Conservation (phyloP, 1,140 invertebrate genomes). For the Microvelia longipes region DNA sequence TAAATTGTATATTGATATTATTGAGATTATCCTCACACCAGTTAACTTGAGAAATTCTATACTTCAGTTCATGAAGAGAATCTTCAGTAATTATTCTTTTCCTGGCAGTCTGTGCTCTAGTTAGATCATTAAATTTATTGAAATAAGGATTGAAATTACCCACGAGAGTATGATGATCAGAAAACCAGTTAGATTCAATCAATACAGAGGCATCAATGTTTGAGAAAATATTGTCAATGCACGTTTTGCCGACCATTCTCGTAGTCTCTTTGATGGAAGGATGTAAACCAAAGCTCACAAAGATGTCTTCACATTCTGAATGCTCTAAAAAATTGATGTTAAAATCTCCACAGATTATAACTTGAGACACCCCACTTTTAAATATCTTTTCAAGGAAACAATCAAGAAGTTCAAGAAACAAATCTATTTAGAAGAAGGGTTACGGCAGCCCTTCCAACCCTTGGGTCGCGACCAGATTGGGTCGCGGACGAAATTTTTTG, state of each 20-base stretch:
- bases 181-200: background rate
- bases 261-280: background rate
- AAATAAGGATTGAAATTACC: background rate
- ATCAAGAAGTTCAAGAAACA: background rate
- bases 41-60: background rate
- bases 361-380: background rate
- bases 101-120: background rate
- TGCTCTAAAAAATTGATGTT: background rate
- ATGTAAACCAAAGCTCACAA: background rate
- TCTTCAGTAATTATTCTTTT: background rate
- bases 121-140: background rate
- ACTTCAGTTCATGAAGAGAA: background rate
- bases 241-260: background rate
- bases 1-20: background rate
- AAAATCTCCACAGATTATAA: background rate
- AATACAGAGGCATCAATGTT: background rate
- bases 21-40: background rate
- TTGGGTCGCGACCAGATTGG: too few relatives aligned
- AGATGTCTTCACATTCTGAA: background rate
- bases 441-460: too few relatives aligned
- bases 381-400: background rate
- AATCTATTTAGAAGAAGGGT: background rate
- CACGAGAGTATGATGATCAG: background rate
- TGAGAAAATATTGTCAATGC: background rate
- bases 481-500: too few relatives aligned